Percentiles rank a stretch among this genome's conserved stretches.
Evolutionary conservation across 2,113 vertebrate species (phyloP).

Genomic region (Pontoporia blainvillei): DNA sequence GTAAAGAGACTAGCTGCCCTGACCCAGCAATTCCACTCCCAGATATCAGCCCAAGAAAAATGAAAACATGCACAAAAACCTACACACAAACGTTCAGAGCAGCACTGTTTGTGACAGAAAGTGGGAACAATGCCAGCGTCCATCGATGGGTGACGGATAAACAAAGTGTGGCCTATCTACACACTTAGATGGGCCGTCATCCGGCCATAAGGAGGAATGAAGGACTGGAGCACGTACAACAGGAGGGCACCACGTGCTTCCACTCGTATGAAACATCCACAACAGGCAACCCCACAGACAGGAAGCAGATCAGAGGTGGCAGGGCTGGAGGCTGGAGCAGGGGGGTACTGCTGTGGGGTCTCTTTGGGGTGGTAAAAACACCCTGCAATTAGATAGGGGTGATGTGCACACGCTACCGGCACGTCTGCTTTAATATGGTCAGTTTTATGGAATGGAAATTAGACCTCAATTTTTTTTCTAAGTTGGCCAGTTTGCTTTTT

Average conservation of each 20-base stretch:
- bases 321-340: background rate
- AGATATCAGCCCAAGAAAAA: background rate
- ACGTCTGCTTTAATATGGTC: accelerated
- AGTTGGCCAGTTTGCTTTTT: too few species aligned
- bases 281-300: accelerated
- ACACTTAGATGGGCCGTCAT: accelerated
- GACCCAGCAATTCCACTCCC: background rate
- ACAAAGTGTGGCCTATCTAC: background rate
- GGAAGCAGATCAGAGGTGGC: background rate
- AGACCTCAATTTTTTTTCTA: background rate
- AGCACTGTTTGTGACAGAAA: background rate
- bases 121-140: background rate
- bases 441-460: background rate
- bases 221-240: accelerated
- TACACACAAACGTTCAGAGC: background rate
- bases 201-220: background rate
- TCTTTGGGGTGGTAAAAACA: too few species aligned
- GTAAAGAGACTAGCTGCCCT: background rate
- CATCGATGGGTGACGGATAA: background rate
- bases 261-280: background rate
- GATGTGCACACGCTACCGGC: background rate
- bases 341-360: background rate
- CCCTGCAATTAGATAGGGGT: background rate
- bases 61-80: background rate
- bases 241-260: accelerated